Base-by-base conservation (phyloP, 1,140 invertebrate genomes). In the Hydropsyche tenuis region DNA sequence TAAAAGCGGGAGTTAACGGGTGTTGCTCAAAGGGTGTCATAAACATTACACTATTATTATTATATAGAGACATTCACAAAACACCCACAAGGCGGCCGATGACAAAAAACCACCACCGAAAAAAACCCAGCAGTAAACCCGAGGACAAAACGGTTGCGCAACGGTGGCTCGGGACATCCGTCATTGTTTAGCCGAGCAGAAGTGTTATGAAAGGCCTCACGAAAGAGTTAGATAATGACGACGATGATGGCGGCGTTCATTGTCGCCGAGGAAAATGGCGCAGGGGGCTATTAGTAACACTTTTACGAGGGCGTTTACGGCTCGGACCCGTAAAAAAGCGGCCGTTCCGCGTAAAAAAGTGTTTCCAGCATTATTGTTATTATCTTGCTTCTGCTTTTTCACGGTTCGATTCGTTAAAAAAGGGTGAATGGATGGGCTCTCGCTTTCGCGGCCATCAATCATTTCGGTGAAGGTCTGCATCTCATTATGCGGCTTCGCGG, bases 11-110 rank as follows among this genome's bases (percentile, higher is more conserved):
- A 37, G 30, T 37, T 37, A 37, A 60, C 20, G 23, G 56, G 56
- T 23, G 56, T 60, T 60, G 23, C 56, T 60, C 23, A 25, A 27
- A 60, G 56, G 23, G 56, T 60, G 56, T 60, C 56, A 60, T 60
- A 60, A 60, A 60, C 56, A 60, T 60, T 60, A 60, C 23, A 37
- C 30, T 37, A 37, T 37, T 37, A 37, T 37, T 37, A 37, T 37
- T 37, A 37, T 37, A 37, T 37, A 9, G 30, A 20, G 23, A 60
- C 56, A 20, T 60, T 60, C 56, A 60, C 56, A 60, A 60, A 60
- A 60, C 56, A 60, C 56, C 56, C 56, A 25, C 56, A n/a, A n/a
- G 4, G 14, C 45, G 14, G 14, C 11, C 11, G 16, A 48, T 12
- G 16, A 14, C 30, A 37, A 37, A 37, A 37, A 37, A 37, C n/a